Percentiles rank a stretch among this genome's conserved stretches.
These are phyloP conservation scores for Ostrea edulis DNA, from an alignment of 1,140 invertebrate species.

Conservation along the genomic window DNA sequence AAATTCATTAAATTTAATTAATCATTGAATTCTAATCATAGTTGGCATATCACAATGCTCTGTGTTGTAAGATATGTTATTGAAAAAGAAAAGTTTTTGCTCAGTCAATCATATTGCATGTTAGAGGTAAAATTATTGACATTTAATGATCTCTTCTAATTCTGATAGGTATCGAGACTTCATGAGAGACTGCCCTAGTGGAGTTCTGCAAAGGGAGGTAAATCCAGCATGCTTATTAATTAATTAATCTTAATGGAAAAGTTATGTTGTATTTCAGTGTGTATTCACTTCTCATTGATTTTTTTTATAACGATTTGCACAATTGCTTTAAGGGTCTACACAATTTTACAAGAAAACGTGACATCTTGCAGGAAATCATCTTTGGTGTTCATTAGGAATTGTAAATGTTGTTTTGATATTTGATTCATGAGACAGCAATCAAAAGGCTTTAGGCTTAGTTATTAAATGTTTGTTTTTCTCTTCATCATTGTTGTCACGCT, in stretches of 20 bases:
- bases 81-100: too few relatives aligned
- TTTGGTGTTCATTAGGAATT: background rate
- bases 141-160: background rate
- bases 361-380: background rate
- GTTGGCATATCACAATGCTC: too few relatives aligned
- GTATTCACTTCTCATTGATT: background rate
- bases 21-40: too few relatives aligned
- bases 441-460: background rate
- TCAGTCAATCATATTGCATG: too few relatives aligned
- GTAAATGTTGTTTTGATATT: background rate
- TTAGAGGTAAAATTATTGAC: background rate
- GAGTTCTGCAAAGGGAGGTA: conserved; percentile 79
- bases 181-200: conserved; percentile 79
- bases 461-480: background rate
- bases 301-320: background rate
- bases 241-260: background rate
- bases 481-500: too few relatives aligned
- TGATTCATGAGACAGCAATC: background rate
- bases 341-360: background rate
- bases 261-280: background rate
- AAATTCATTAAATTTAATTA: too few relatives aligned
- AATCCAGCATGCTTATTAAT: conserved; percentile 45
- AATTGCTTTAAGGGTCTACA: background rate
- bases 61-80: too few relatives aligned
- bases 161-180: conserved; percentile 78